A percentile compares a stretch with the other conserved stretches of the same genome.
Conservation (phyloP, 1,140 invertebrate genomes). For the Drosophila novamexicana region DNA sequence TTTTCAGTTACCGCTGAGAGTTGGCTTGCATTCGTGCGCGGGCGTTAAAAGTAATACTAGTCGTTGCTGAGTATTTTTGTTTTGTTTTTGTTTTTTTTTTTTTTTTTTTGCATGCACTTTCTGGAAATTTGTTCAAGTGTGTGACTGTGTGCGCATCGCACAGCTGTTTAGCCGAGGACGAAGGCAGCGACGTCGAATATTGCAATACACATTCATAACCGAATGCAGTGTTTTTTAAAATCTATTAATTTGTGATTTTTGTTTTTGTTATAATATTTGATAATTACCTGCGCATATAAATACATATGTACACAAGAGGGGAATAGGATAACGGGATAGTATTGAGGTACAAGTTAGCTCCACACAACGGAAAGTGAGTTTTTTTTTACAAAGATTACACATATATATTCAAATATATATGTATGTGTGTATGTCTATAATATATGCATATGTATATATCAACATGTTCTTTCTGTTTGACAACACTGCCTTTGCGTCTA, state of each 20-base stretch:
- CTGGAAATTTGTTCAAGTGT: not conserved
- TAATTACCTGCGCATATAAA: not conserved
- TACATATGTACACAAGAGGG: not conserved
- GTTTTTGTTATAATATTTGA: not conserved
- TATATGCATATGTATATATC: not conserved
- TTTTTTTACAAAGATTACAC: not conserved
- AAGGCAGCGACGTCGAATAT: not conserved
- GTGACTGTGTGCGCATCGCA: not conserved
- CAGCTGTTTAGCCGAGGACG: slow-evolving; percentile 4
- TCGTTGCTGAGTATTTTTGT: no score
- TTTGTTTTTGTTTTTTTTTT: no score
- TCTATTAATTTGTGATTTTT: not conserved
- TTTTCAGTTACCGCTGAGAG: not conserved
- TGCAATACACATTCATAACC: not conserved
- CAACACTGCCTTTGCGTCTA: not conserved
- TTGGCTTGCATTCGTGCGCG: not conserved
- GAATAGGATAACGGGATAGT: no score
- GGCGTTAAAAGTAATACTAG: no score
- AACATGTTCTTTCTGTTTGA: no score
- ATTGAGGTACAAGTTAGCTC: no score
- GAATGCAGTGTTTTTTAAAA: not conserved
- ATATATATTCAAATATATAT: not conserved
- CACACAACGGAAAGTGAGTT: no score
- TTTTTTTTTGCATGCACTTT: no score
- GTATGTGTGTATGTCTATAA: not conserved